Evolutionary conservation across 1,140 invertebrate genomes (phyloP), one percentile per base, ranked within the genome.

Genomic region (Drosophila arawakana): DNA sequence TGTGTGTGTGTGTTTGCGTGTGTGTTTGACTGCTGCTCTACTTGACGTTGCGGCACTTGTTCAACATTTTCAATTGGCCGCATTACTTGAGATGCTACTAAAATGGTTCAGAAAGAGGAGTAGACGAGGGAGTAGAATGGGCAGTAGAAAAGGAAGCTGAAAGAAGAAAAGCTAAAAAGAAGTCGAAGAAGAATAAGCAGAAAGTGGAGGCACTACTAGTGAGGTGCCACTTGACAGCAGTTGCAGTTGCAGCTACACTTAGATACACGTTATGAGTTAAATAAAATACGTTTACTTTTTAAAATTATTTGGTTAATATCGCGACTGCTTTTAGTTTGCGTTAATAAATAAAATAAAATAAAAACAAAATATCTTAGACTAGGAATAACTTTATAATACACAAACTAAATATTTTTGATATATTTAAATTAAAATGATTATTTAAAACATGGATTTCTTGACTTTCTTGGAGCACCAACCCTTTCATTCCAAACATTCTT

Each of bases 61-160:
- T 86, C 83, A 76, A 83, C 76, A 80, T 88, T 88, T 86, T 82
- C 83, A 88, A 86, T 88, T 86, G 83, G 83, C 83, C 52, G 68
- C 82, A 86, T 81, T 86, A 82, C 83, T 82, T 88, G 78, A 88
- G 81, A 65, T 85, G 74, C 66, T 68, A 46, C 18, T 21, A 50
- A 30, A 62, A 59, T 50, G 25, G 25, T 34, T n/a, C 15, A 37
- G 15, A 5, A 44, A 37, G 13, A 34, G 54, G 8, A 13, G 54
- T 10, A 59, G 54, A 18, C 8, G 37, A 5, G 5, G 5, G 25
- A 34, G 25, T 10, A 35, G 15, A 5, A 44, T 13, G 13, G n/a
- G 25, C 4, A 30, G 54, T 7, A 59, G 54, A 18, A n/a, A 11
- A 34, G 25, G 3, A 35, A 30, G 25, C 6, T 5, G 6, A 52